Base-by-base conservation (phyloP, 1,140 invertebrate genomes). In the Polypedilum pembai region DNA sequence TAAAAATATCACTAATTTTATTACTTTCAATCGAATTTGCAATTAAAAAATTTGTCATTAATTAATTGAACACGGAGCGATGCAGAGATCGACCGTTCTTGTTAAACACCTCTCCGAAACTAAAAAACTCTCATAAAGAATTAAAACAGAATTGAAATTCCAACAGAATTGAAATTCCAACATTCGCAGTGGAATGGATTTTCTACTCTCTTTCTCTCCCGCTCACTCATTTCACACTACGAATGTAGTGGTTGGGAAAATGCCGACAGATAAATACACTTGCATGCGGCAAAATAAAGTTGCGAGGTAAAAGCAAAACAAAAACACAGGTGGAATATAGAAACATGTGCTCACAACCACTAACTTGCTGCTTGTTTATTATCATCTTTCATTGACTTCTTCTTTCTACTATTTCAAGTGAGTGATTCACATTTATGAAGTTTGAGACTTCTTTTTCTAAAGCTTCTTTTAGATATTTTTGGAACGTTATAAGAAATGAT, bases 31-130 rank as follows among this genome's bases (percentile, higher is more conserved):
- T 18, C 5, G 8, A 69, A 69, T 20, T 20, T 69, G 17, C 3
- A 20, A 18, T 69, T 21, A 8, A 69, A 69, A 18, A 69, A 69
- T 69, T 69, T 69, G 45, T 69, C 65, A 69, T 18, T 69, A 69
- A 20, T 69, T 20, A 69, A 69, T 18, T 18, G 3, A 18, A n/a
- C 8, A 18, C 20, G 8, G 17, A 69, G 17, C 18, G 15, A 69
- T 21, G 17, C 18, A 12, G 45, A 56, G 17, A 18, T 69, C 65
- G 65, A 69, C 65, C 17, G 65, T 20, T 69, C 65, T 10, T 18
- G 20, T 69, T n/a, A 69, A 69, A 21, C 15, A 20, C 65, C 18
- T 69, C 65, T 69, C 65, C 65, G 65, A 10, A 69, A 69, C 65
- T 69, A 18, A 69, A 56, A 69, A 69, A 18, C 20, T 69, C 65